These are phyloP conservation scores for Sminthurinus aureus DNA, from an alignment of 2,888 invertebrate species.

Conservation along the genomic window DNA sequence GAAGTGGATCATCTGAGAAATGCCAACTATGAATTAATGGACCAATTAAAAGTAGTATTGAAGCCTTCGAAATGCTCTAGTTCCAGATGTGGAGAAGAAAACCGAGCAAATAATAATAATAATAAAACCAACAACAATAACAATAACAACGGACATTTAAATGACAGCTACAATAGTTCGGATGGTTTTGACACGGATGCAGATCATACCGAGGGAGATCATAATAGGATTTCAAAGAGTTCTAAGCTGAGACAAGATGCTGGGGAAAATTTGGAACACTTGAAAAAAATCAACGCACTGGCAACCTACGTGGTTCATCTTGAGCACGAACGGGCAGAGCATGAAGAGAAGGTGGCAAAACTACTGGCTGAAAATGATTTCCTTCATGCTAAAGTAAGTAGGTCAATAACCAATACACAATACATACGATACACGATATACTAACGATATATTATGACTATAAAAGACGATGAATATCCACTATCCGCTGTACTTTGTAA, in stretches of 20 bases:
- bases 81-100: background rate
- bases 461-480: no score
- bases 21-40: constrained; percentile 48
- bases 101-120: background rate
- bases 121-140: background rate
- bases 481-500: no score
- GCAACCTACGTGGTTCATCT: constrained; percentile 36
- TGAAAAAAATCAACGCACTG: constrained; percentile 11
- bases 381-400: constrained; percentile 53
- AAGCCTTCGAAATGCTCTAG: background rate
- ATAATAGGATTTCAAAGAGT: background rate
- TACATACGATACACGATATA: background rate
- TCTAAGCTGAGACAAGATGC: background rate
- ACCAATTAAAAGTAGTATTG: constrained; percentile 61
- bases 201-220: background rate
- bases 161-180: background rate
- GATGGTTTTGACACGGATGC: background rate
- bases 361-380: constrained; percentile 53
- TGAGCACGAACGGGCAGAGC: constrained; percentile 38
- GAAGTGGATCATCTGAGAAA: constrained; percentile 62
- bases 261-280: background rate
- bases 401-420: background rate
- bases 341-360: constrained; percentile 43
- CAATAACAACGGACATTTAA: background rate
- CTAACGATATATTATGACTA: no score